These are phyloP conservation scores for Melozone crissalis DNA, from an alignment of 2,113 vertebrate species.

Conservation along the genomic window DNA sequence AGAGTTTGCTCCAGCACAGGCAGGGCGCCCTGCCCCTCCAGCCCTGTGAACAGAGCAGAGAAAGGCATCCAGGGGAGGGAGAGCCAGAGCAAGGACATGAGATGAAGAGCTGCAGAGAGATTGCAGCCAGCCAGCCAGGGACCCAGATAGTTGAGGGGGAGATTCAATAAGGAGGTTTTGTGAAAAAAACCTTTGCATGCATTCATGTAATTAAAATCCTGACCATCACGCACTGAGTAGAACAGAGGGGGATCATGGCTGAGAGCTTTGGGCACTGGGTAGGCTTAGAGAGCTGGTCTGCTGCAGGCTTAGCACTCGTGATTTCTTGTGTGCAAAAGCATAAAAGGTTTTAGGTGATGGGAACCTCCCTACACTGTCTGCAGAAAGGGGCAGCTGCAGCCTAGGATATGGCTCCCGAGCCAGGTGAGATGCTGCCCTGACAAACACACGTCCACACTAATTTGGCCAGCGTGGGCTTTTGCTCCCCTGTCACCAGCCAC, in stretches of 20 bases:
- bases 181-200: neutral
- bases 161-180: neutral
- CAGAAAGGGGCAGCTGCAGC: neutral
- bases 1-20: neutral
- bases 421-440: neutral
- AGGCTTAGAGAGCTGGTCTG: neutral
- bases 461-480: neutral
- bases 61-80: neutral
- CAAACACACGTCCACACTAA: neutral
- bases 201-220: neutral
- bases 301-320: neutral
- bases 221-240: rapidly evolving
- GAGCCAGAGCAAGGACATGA: rapidly evolving
- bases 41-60: neutral
- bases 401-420: neutral
- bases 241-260: neutral
- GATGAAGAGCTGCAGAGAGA: constrained; percentile 2
- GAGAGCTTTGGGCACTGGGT: neutral
- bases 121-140: neutral
- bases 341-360: neutral
- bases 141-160: neutral
- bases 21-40: neutral
- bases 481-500: rapidly evolving
- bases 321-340: neutral
- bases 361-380: rapidly evolving